Conservation (phyloP, 2,888 invertebrate species). For the Metacarcinus magister region DNA sequence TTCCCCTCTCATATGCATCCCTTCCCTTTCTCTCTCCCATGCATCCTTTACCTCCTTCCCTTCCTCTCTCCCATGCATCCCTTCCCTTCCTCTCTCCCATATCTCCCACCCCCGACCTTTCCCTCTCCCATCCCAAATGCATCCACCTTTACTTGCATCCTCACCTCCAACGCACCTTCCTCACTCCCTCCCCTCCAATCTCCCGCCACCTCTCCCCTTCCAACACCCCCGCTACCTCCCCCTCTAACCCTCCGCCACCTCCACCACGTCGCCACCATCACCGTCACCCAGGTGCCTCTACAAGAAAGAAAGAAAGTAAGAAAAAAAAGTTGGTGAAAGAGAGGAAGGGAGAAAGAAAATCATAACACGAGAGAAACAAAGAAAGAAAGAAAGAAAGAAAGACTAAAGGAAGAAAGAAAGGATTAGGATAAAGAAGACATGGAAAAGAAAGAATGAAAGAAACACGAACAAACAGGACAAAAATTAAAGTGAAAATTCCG, state of each 20-base stretch:
- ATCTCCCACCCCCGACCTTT: not conserved
- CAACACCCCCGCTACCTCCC: not conserved
- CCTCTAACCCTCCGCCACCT: not conserved
- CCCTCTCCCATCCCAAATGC: not conserved
- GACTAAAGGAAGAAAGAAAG: not conserved
- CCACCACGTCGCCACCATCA: not conserved
- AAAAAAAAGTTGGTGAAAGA: not conserved
- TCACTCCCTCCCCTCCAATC: not conserved
- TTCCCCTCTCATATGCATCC: not conserved
- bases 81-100: not conserved
- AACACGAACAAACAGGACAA: not conserved
- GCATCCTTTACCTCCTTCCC: not conserved
- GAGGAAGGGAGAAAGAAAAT: not conserved
- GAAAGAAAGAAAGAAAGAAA: not conserved
- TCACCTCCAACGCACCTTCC: not conserved
- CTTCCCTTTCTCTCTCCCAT: not conserved
- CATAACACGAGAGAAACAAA: not conserved
- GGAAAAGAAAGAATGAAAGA: not conserved
- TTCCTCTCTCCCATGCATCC: not conserved
- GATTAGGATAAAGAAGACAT: not conserved
- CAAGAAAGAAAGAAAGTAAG: not conserved
- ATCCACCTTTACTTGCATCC: not conserved
- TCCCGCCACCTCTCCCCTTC: not conserved
- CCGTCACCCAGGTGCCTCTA: not conserved
- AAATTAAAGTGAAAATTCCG: not conserved